Base-by-base conservation (phyloP, 2,113 vertebrate species). In the Sphaerodactylus townsendi region DNA sequence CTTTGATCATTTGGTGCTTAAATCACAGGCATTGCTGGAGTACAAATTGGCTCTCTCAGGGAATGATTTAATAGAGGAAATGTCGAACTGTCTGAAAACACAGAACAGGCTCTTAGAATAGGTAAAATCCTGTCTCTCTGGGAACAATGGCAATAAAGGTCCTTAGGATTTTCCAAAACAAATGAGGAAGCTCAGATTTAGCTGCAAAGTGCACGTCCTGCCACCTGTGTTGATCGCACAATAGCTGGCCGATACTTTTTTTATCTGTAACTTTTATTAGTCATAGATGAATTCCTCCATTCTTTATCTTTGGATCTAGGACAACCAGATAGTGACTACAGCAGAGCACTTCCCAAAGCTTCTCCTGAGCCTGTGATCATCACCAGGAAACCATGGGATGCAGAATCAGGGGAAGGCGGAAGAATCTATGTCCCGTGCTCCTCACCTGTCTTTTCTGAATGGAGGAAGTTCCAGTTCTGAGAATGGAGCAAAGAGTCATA, bases 1-100 rank as follows among this genome's bases (percentile, higher is more conserved):
- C 23, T 37, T 59, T 33, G 68, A 71, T 37, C 59, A 28, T 17
- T 37, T 64, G 37, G 72, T 70, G 19, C n/a, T 39, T 66, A 35
- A 56, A 50, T n/a, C 66, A 72, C 1, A 2, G 37, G 10, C 2
- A 0, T 28, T 73, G 4, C 7, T 33, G 64, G 6, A 2, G 2
- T 66, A 48, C n/a, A 84, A 83, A 37, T 1, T 48, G 65, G 14
- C 21, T 82, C 37, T 64, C 4, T 8, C 39, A 46, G 35, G 74
- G 76, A 80, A 53, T 28, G 66, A 56, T 59, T 30, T 21, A 85
- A 21, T 59, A 68, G 46, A 41, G 39, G 15, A 73, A 88, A 78
- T 0, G 0, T 64, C 80, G 79, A 39, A 82, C 25, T 73, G 53
- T 64, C 62, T 82, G 72, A 82, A 82, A 30, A 73, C 53, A 64